Evolutionary conservation across 2,113 vertebrate species (phyloP).

Genomic region (Felis chaus): DNA sequence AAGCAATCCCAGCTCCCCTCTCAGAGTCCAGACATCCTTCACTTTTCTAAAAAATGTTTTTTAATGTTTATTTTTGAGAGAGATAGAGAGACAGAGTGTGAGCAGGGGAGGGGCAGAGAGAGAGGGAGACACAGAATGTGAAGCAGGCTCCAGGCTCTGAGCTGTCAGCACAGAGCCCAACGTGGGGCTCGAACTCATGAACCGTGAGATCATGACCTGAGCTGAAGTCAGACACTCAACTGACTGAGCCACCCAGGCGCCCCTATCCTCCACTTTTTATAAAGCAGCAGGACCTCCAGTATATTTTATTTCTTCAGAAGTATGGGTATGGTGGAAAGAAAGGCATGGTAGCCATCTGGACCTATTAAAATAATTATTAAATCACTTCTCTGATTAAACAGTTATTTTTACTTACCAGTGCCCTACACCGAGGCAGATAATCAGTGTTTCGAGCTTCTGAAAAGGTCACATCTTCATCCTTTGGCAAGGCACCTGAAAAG

Average conservation of each 20-base stretch:
- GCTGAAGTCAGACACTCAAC: no score
- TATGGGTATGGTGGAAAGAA: not conserved
- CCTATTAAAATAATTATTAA: constrained; percentile 60
- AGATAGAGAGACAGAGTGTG: no score
- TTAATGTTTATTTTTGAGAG: no score
- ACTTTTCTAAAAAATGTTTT: not conserved
- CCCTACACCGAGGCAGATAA: constrained; percentile 1
- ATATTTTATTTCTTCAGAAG: constrained; percentile 16
- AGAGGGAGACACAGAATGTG: no score
- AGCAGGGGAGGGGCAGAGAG: no score
- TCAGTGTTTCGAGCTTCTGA: constrained; percentile 7
- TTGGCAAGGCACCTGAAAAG: constrained; percentile 33
- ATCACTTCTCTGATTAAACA: constrained; percentile 42
- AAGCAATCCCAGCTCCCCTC: not conserved
- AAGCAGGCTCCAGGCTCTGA: no score
- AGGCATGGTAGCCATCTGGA: not conserved
- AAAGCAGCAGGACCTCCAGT: not conserved
- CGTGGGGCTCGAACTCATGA: no score
- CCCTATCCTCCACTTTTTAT: not conserved
- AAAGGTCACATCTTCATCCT: constrained; percentile 45
- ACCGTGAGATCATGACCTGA: no score
- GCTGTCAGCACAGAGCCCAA: no score
- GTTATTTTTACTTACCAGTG: constrained; percentile 50
- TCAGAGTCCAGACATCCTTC: not conserved
- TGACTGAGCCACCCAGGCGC: no score